Percentiles rank a stretch among this genome's conserved stretches.
These are phyloP conservation scores for Manis crassicaudata DNA, from an alignment of 2,797 vertebrate species.

Conservation along the genomic window DNA sequence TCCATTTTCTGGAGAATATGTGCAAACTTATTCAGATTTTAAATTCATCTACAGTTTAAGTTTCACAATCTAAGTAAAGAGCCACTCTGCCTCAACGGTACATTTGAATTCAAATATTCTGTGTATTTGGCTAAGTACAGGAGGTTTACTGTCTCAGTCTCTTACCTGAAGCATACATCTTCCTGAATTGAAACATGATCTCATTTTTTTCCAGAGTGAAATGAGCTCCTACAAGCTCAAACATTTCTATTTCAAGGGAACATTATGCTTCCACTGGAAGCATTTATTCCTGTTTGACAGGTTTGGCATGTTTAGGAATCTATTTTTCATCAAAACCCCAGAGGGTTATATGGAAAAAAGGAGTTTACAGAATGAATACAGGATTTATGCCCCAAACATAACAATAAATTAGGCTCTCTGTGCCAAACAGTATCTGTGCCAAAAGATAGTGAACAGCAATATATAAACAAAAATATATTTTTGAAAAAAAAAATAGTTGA, in stretches of 20 bases:
- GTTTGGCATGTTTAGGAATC: constrained; percentile 67
- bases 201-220: constrained; percentile 25
- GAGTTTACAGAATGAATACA: constrained; percentile 1
- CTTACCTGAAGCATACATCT: constrained; percentile 62
- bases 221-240: neutral
- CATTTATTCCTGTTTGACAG: constrained; percentile 79
- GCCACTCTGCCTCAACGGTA: neutral
- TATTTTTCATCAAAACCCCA: constrained; percentile 62
- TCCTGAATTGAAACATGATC: constrained; percentile 36
- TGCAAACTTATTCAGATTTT: neutral
- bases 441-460: neutral
- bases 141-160: neutral
- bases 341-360: constrained; percentile 65
- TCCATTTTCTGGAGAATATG: neutral
- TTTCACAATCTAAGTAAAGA: neutral
- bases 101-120: neutral
- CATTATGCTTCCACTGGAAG: constrained; percentile 24
- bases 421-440: neutral
- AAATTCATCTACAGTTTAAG: neutral
- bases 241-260: constrained; percentile 55
- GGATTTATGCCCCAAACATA: constrained; percentile 26
- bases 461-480: neutral
- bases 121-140: neutral
- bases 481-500: neutral
- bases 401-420: constrained; percentile 25